A percentile compares a stretch with the other conserved stretches of the same genome.
phyloP scores from a whole-genome alignment of 2,797 vertebrate species.

The Anguilla anguilla region DNA sequence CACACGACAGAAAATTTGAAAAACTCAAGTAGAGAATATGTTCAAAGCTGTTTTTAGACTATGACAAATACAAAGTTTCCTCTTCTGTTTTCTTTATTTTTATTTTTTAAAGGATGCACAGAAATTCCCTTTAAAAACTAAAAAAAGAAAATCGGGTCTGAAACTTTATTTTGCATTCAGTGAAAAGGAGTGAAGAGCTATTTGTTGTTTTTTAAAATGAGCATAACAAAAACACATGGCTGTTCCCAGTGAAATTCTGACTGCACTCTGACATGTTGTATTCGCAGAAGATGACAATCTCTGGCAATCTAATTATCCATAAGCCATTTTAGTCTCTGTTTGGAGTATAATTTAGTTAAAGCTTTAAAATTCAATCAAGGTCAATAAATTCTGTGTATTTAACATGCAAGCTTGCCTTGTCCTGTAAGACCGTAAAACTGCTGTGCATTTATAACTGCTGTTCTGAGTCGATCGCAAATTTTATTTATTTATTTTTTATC shows the following conservation, averaged over 20 bases:
- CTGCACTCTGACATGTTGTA: neutral
- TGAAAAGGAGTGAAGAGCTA: neutral
- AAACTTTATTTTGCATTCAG: neutral
- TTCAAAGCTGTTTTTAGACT: neutral
- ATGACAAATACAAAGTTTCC: conserved; percentile 2
- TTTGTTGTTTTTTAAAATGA: neutral
- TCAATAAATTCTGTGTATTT: neutral
- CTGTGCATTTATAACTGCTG: neutral
- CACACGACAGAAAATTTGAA: neutral
- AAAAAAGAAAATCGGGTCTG: neutral
- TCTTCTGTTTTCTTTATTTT: conserved; percentile 4
- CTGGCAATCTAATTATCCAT: neutral
- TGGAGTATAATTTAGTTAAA: neutral
- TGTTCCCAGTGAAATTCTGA: neutral
- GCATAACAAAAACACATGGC: neutral
- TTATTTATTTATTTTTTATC: neutral
- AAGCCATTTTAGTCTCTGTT: neutral
- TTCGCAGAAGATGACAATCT: neutral
- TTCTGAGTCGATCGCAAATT: neutral
- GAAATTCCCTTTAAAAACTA: neutral
- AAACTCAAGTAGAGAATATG: neutral
- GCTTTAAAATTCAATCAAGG: neutral
- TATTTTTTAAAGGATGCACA: neutral
- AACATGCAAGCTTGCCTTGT: neutral
- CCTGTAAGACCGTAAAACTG: neutral